Evolutionary conservation across 92 coral and sea anemone genomes (phyloP).

Genomic region (Pocillopora meandrina): DNA sequence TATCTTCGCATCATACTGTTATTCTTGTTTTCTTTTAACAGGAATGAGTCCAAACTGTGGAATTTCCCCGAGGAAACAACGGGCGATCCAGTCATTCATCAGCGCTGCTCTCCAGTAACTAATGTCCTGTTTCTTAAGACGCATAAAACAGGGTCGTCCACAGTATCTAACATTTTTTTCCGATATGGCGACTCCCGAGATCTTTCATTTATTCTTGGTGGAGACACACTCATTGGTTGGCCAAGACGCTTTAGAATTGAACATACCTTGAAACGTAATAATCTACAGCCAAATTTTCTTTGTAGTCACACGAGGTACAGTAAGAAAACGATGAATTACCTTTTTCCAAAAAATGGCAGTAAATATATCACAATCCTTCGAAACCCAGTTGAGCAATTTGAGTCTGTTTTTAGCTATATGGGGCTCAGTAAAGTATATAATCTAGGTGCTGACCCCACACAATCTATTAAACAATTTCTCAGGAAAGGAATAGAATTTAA

Average conservation of each 20-base stretch:
- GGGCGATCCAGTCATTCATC: too few species aligned
- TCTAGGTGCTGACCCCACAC: background rate
- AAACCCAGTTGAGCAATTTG: slow-evolving; percentile 78
- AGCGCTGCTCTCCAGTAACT: too few species aligned
- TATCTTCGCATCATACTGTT: too few species aligned
- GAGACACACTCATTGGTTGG: slow-evolving; percentile 71
- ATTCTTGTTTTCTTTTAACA: too few species aligned
- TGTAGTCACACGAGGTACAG: slow-evolving; percentile 75
- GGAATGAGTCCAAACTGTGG: too few species aligned
- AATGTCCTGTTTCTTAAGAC: slow-evolving; percentile 61
- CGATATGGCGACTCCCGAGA: slow-evolving; percentile 75
- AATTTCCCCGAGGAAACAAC: too few species aligned
- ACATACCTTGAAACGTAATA: slow-evolving; percentile 34
- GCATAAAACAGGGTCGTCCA: slow-evolving; percentile 82
- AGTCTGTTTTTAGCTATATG: slow-evolving; percentile 73
- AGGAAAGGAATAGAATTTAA: too few species aligned
- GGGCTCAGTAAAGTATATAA: slow-evolving; percentile 62
- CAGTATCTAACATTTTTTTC: slow-evolving; percentile 70
- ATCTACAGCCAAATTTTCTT: slow-evolving; percentile 59
- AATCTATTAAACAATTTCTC: too few species aligned
- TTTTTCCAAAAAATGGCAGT: slow-evolving; percentile 71
- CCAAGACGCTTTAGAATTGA: slow-evolving; percentile 61
- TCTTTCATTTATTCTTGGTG: slow-evolving; percentile 61
- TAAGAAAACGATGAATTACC: slow-evolving; percentile 40
- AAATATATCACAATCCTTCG: slow-evolving; percentile 80